These are phyloP conservation scores for Hapalemur alaotrensis DNA, from an alignment of 2,797 vertebrate genomes.

Conservation along the genomic window DNA sequence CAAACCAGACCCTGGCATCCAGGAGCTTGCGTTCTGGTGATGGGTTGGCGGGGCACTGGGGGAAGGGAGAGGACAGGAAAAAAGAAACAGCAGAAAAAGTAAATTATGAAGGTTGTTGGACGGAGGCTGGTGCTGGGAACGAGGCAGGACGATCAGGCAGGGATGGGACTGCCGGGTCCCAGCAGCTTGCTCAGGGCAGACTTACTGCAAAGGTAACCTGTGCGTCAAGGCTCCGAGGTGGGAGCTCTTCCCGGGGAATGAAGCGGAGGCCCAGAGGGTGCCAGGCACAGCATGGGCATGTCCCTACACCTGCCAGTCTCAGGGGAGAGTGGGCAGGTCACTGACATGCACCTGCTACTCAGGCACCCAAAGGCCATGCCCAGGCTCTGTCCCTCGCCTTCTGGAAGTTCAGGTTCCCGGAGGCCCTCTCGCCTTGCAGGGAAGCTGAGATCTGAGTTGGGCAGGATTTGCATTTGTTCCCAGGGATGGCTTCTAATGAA, in stretches of 20 bases:
- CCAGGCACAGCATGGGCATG: too few species aligned
- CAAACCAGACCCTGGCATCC: background rate
- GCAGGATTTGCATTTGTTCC: background rate
- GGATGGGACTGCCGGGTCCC: too few species aligned
- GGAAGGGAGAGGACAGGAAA: background rate
- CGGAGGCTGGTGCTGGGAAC: background rate
- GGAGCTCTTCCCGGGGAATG: background rate
- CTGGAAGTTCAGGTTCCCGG: too few species aligned
- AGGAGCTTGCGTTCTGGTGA: background rate
- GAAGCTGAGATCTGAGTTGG: background rate
- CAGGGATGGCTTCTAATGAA: background rate
- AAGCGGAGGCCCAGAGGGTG: background rate
- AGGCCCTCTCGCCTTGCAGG: background rate
- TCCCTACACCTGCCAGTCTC: background rate
- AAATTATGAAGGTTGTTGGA: background rate
- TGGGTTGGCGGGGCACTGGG: fast-evolving
- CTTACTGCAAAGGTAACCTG: background rate
- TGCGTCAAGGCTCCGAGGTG: background rate
- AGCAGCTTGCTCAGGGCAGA: background rate
- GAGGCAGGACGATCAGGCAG: fast-evolving
- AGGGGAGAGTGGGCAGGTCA: background rate
- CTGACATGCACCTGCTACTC: background rate
- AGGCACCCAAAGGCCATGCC: background rate
- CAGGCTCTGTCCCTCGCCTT: background rate
- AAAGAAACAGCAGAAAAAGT: background rate